These are phyloP conservation scores for Sipha maydis DNA, from an alignment of 2,888 invertebrate genomes.

Conservation along the genomic window DNA sequence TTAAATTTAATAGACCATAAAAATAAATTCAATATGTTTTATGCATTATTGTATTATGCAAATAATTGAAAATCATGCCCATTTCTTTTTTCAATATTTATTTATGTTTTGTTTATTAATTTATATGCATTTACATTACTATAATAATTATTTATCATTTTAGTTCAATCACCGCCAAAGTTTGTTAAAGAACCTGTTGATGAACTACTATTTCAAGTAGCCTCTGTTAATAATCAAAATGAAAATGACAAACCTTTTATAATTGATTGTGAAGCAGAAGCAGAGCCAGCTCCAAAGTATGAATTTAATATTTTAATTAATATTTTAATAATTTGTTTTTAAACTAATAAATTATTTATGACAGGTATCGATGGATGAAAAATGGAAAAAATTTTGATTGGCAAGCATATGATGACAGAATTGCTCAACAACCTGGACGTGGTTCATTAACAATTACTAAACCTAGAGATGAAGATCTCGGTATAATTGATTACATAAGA, in stretches of 20 bases:
- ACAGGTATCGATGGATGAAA: conserved; percentile 90
- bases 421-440: conserved; percentile 91
- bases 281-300: conserved; percentile 93
- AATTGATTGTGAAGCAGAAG: conserved; percentile 96
- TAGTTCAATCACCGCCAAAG: conserved; percentile 78
- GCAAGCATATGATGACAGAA: conserved; percentile 92
- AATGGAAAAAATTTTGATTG: conserved; percentile 96
- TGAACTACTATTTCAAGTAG: conserved; percentile 91
- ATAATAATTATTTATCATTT: neutral
- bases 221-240: conserved; percentile 73
- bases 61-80: no score
- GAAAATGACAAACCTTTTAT: conserved; percentile 94
- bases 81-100: no score
- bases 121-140: neutral
- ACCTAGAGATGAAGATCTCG: conserved; percentile 90
- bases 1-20: no score
- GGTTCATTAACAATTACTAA: conserved; percentile 91
- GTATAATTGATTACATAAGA: conserved; percentile 66
- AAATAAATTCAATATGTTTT: no score
- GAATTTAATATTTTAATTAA: conserved; percentile 66
- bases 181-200: conserved; percentile 93
- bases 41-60: no score
- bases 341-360: conserved; percentile 46
- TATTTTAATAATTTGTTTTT: neutral
- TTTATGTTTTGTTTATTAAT: neutral